These are phyloP conservation scores for Sitophilus oryzae DNA, from an alignment of 1,140 invertebrate genomes.

Conservation along the genomic window DNA sequence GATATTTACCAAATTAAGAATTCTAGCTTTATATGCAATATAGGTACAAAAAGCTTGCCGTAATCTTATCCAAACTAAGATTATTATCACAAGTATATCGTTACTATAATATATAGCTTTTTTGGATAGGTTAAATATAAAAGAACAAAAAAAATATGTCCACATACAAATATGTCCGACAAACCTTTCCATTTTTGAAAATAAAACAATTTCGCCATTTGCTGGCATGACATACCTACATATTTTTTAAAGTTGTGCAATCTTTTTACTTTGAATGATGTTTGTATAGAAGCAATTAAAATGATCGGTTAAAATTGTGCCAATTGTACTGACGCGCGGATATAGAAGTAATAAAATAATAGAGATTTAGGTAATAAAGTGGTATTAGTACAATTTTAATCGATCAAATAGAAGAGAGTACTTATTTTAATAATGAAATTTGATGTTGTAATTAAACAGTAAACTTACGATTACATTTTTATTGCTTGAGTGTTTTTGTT, in stretches of 20 bases:
- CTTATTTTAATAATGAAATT: conserved; percentile 29
- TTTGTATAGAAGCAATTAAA: conserved; percentile 22
- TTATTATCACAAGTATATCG: not conserved
- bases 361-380: conserved; percentile 8
- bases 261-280: conserved; percentile 15
- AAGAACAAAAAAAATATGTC: not conserved
- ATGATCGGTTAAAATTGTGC: conserved; percentile 5
- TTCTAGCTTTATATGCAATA: conserved; percentile 7
- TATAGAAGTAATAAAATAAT: conserved; percentile 13
- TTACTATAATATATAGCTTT: conserved; percentile 4
- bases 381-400: not conserved
- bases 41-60: conserved; percentile 15
- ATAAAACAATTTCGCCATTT: not conserved
- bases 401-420: conserved; percentile 18
- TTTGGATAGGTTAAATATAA: not conserved
- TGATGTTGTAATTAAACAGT: conserved; percentile 22
- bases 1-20: not conserved
- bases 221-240: no score
- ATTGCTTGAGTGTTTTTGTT: conserved; percentile 32
- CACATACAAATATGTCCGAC: conserved; percentile 15
- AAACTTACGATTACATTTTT: conserved; percentile 31
- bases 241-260: conserved; percentile 16
- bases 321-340: conserved; percentile 1
- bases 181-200: conserved; percentile 13
- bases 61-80: not conserved